A percentile compares a stretch with the other conserved stretches of the same genome.
These are phyloP conservation scores for Papilio polytes DNA, from an alignment of 1,140 invertebrate genomes.

Conservation along the genomic window DNA sequence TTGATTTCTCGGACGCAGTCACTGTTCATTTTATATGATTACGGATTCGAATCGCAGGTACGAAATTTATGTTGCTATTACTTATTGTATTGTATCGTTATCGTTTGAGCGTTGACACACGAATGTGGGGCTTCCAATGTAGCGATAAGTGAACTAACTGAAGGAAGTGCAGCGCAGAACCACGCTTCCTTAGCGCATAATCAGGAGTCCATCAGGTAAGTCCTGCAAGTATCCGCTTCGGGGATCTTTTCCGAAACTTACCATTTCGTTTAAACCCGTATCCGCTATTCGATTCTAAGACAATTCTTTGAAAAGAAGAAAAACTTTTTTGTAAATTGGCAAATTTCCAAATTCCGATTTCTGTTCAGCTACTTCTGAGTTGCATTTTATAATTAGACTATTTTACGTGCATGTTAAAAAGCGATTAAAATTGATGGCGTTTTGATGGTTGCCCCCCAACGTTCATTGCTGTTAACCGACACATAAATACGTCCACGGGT, in stretches of 20 bases:
- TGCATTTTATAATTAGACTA: slow-evolving; percentile 39
- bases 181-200: no score
- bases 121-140: no score
- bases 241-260: no score
- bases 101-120: background rate
- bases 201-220: no score
- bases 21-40: background rate
- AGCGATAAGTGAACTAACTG: no score
- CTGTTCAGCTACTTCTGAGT: background rate
- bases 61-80: background rate
- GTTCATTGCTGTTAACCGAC: slow-evolving; percentile 71
- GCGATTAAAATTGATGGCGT: slow-evolving; percentile 56
- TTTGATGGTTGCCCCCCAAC: slow-evolving; percentile 62
- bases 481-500: slow-evolving; percentile 72
- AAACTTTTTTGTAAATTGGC: background rate
- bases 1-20: background rate
- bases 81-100: no score
- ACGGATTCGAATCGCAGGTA: background rate
- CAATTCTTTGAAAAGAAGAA: background rate
- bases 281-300: no score
- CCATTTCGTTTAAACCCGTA: no score
- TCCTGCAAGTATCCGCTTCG: no score
- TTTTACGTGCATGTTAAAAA: slow-evolving; percentile 46
- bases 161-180: no score
- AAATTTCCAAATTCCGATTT: background rate